Evolutionary conservation across 1,140 invertebrate species (phyloP).

Genomic region (Cheumatopsyche charites): DNA sequence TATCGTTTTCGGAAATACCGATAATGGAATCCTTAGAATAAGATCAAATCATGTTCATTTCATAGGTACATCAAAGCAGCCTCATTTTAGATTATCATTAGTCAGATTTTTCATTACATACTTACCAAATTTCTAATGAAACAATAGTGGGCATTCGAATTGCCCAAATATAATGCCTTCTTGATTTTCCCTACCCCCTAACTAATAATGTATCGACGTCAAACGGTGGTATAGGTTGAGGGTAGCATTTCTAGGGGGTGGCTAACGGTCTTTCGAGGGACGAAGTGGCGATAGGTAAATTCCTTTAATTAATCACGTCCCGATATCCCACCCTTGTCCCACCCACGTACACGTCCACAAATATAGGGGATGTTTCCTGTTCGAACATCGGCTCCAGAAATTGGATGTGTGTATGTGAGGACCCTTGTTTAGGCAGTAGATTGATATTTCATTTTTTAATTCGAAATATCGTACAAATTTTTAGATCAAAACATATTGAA

Average conservation of each 20-base stretch:
- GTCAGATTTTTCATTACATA: too few species aligned
- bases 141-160: slow-evolving; percentile 15
- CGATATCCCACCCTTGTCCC: slow-evolving; percentile 32
- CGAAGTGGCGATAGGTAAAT: slow-evolving; percentile 48
- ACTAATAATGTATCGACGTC: slow-evolving; percentile 44
- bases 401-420: not conserved
- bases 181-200: slow-evolving; percentile 26
- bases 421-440: too few species aligned
- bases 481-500: not conserved
- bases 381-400: slow-evolving; percentile 9
- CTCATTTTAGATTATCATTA: too few species aligned
- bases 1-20: too few species aligned
- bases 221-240: slow-evolving; percentile 17
- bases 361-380: not conserved
- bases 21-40: too few species aligned
- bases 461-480: too few species aligned
- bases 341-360: not conserved
- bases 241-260: slow-evolving; percentile 11
- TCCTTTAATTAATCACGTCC: slow-evolving; percentile 49
- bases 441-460: too few species aligned
- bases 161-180: slow-evolving; percentile 41
- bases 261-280: slow-evolving; percentile 41
- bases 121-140: too few species aligned
- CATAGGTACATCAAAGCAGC: too few species aligned
- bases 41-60: too few species aligned